Base-by-base conservation (phyloP, 2,113 vertebrate species). In the Hassar affinis region DNA sequence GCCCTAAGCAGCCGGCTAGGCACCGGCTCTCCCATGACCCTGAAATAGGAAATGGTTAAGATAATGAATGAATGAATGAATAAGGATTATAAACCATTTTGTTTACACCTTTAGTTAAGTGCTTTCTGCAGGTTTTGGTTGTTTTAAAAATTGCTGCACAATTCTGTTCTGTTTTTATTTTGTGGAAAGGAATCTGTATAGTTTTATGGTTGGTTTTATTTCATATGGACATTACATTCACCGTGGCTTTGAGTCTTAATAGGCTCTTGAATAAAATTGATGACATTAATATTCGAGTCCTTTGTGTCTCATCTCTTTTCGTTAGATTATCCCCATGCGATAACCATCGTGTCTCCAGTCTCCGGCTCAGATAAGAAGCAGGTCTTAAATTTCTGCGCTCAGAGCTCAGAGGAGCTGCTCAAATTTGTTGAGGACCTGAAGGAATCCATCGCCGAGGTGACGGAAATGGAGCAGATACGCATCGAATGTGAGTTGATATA, bases 351-450 rank as follows among this genome's bases (percentile, higher is more conserved):
- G 87, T 98, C 96, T 62, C 97, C 96, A 0, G 93, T 96, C 61
- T 95, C 92, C 0, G 97, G 97, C 86, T 98, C 97, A 0, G 98
- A 99, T 88, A 99, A 97, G 95, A 99, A 96, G 90, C 97, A 98
- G 89, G 94, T 97, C 81, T 91, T 99, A 61, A 96, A 98, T 88
- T 99, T 99, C 92, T 99, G 98, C 66, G 97, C 97, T 75, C 95
- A 97, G 89, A 97, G 96, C 83, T 95, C 96, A 0, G 98, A 99
- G 11, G 98, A 99, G 90, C 96, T 99, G 91, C 97, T 98, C 47
- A 99, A 99, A 90, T 98, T 99, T 85, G 93, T 98, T 80, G 98
- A 99, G 88, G 98, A 99, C 88, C 94, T 99, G 90, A 98, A 99
- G 90, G 98, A 99, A 83, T 99, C 97, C 30, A 99, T 99, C 56